Conservation (phyloP, 1,140 invertebrate genomes). For the Brachionus plicatilis region DNA sequence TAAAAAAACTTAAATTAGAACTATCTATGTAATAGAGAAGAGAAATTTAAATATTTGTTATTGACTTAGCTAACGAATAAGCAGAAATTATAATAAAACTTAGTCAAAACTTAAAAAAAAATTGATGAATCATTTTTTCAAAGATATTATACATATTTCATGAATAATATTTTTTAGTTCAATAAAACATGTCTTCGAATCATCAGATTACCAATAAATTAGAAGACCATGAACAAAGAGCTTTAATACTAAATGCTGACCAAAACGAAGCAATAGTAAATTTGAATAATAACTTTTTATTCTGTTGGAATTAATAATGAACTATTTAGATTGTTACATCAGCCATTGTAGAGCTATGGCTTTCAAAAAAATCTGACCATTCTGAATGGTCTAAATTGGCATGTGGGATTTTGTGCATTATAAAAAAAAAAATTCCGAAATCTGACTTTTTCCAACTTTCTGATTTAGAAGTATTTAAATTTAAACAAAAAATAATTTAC, state of each 20-base stretch:
- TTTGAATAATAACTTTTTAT: neutral
- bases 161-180: neutral
- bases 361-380: neutral
- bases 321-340: neutral
- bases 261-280: neutral
- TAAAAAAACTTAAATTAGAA: neutral
- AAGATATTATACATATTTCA: neutral
- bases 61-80: neutral
- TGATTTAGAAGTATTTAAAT: neutral
- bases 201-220: neutral
- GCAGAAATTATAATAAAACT: neutral
- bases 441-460: neutral
- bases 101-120: neutral
- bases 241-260: neutral
- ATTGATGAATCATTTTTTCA: neutral
- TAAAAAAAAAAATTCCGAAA: neutral
- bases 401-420: neutral
- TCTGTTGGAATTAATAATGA: neutral
- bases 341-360: slow-evolving; percentile 4
- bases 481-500: neutral
- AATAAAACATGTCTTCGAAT: neutral
- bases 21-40: neutral
- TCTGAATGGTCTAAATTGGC: neutral
- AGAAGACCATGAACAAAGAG: neutral
- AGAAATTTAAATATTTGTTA: neutral